A percentile compares a stretch with the other conserved stretches of the same genome.
Evolutionary conservation across 2,888 invertebrate genomes (phyloP).

Genomic region (Oligia strigilis): DNA sequence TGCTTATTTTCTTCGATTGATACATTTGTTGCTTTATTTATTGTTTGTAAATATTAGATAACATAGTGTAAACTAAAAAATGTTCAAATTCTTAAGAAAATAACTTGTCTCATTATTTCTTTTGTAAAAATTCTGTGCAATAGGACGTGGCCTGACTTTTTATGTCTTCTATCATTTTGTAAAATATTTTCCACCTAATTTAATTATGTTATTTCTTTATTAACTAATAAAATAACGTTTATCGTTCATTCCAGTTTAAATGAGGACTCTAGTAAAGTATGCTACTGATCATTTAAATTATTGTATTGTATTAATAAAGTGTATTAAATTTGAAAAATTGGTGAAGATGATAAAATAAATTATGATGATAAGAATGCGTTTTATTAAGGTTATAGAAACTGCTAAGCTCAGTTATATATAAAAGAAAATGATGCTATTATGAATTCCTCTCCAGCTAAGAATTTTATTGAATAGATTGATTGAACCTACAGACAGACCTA

Average conservation of each 20-base stretch:
- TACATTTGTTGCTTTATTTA: slow-evolving; percentile 88
- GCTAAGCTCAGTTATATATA: too few relatives aligned
- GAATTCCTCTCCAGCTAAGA: too few relatives aligned
- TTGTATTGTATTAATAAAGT: slow-evolving; percentile 90
- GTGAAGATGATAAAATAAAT: slow-evolving; percentile 90
- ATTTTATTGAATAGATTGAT: too few relatives aligned
- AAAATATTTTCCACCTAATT: slow-evolving; percentile 84
- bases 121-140: slow-evolving; percentile 83
- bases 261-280: slow-evolving; percentile 88
- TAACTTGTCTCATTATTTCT: slow-evolving; percentile 68
- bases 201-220: slow-evolving; percentile 89
- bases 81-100: slow-evolving; percentile 79
- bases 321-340: slow-evolving; percentile 90
- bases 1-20: slow-evolving; percentile 76
- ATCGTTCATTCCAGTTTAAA: slow-evolving; percentile 91
- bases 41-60: slow-evolving; percentile 89
- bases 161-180: slow-evolving; percentile 78
- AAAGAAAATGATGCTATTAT: too few relatives aligned
- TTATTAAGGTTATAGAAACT: slow-evolving; percentile 61
- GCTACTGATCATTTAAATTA: slow-evolving; percentile 90
- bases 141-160: slow-evolving; percentile 85
- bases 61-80: slow-evolving; percentile 80
- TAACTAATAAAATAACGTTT: slow-evolving; percentile 88
- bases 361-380: slow-evolving; percentile 84
- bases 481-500: too few relatives aligned